Percentiles rank a stretch among this genome's conserved stretches.
Evolutionary conservation across 2,888 invertebrate genomes (phyloP).

Genomic region (Lomographa bimaculata): DNA sequence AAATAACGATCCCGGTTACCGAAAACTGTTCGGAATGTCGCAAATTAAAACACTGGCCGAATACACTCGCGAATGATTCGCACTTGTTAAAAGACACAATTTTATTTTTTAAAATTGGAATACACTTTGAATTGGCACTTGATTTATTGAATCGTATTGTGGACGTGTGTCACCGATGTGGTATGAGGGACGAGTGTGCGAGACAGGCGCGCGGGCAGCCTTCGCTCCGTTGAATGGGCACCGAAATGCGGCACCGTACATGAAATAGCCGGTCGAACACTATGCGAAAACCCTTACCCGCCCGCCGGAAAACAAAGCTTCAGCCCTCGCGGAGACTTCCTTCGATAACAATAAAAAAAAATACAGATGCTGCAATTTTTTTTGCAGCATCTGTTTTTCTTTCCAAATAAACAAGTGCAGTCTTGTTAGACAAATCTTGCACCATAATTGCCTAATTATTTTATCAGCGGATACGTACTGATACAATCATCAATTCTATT

Average conservation of each 20-base stretch:
- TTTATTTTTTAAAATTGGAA: constrained; percentile 24
- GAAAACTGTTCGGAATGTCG: constrained; percentile 36
- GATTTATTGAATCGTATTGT: constrained; percentile 45
- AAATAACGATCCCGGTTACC: constrained; percentile 52
- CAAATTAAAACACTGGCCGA: constrained; percentile 53
- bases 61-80: constrained; percentile 46
- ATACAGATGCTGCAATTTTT: constrained; percentile 1
- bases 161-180: constrained; percentile 65
- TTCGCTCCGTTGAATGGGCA: constrained; percentile 80
- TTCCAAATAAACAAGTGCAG: neutral
- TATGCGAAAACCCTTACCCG: constrained; percentile 81
- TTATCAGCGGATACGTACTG: constrained; percentile 24
- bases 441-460: constrained; percentile 24
- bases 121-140: constrained; percentile 54
- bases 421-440: constrained; percentile 14
- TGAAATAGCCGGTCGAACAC: constrained; percentile 80
- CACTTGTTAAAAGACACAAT: constrained; percentile 36
- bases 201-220: constrained; percentile 80
- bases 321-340: constrained; percentile 63
- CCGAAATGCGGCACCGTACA: constrained; percentile 80
- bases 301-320: constrained; percentile 63
- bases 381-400: neutral
- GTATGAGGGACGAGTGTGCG: constrained; percentile 66
- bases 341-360: constrained; percentile 28
- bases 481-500: constrained; percentile 3